Percentiles rank a stretch among this genome's conserved stretches.
phyloP scores from a whole-genome alignment of 1,140 invertebrate genomes.

The Lethrus apterus region DNA sequence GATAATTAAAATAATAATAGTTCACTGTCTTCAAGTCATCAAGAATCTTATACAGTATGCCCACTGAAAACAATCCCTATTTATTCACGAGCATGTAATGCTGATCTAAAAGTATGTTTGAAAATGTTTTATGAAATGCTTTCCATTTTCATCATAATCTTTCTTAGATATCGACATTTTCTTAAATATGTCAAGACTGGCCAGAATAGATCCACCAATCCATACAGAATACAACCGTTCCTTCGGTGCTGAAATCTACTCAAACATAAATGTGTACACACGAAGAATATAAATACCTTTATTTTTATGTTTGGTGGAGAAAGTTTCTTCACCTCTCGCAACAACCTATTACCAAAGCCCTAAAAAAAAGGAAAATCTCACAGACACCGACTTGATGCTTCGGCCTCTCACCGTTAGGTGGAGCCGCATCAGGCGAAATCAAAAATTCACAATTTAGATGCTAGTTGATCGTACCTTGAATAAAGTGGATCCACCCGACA shows the following conservation, averaged over 20 bases:
- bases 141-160: constrained; percentile 96
- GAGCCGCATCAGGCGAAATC: too few species aligned
- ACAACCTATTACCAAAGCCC: constrained; percentile 92
- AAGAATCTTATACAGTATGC: too few species aligned
- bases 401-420: too few species aligned
- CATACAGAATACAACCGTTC: constrained; percentile 97
- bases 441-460: too few species aligned
- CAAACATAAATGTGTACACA: constrained; percentile 22
- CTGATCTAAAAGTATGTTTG: too few species aligned
- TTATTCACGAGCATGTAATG: too few species aligned
- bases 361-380: too few species aligned
- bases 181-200: constrained; percentile 96
- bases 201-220: constrained; percentile 98
- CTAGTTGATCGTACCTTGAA: constrained; percentile 60
- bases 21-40: too few species aligned
- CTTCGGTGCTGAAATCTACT: constrained; percentile 91
- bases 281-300: constrained; percentile 54
- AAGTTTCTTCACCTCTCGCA: constrained; percentile 87
- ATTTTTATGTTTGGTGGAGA: constrained; percentile 97
- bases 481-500: constrained; percentile 96
- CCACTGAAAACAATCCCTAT: too few species aligned
- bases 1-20: too few species aligned
- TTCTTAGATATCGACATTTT: constrained; percentile 99
- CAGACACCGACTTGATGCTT: too few species aligned
- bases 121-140: too few species aligned